Base-by-base conservation (phyloP, 2,113 vertebrate genomes). In the Motacilla alba region DNA sequence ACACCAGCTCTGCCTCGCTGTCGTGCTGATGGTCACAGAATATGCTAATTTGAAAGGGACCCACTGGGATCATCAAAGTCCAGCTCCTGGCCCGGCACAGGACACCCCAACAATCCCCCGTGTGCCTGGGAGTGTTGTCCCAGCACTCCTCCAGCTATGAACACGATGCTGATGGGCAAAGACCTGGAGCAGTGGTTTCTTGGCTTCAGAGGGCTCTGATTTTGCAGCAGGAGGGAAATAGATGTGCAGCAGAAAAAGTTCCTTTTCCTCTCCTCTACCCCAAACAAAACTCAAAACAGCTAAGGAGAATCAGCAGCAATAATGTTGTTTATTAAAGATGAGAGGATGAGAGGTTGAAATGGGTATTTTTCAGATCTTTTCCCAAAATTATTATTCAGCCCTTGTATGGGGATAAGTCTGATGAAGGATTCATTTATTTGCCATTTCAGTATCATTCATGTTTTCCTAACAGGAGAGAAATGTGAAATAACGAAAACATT, bases 71-170 rank as follows among this genome's bases (percentile, higher is more conserved):
- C 24, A 26, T 14, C 24, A 5, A 16, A 70, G 5, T 6, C 3
- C n/a, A 19, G 8, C 33, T 46, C 37, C 52, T 74, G 44, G 23
- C 39, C 23, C 46, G n/a, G 28, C 33, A 39, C n/a, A 47, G 55
- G 53, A 14, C 18, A 43, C 8, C 16, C 63, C 87, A 63, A 12
- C 14, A 31, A 14, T 16, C 30, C 41, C 47, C 24, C 41, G 27
- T 4, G 47, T 26, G 17, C n/a, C 30, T 62, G 47, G 27, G 9
- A 19, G 47, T 0, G 0, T 9, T 21, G 10, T 28, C 47, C 58
- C 43, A 55, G 4, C 8, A 1, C 10, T 69, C 35, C 19, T 17
- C n/a, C 44, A 24, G 1, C 60, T 39, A 63, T 56, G 41, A 23
- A 9, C 41, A 1, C 2, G 47, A 10, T 37, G 59, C 26, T 83